Conservation (phyloP, 1,140 invertebrate genomes). For the Platyscapa corneri region DNA sequence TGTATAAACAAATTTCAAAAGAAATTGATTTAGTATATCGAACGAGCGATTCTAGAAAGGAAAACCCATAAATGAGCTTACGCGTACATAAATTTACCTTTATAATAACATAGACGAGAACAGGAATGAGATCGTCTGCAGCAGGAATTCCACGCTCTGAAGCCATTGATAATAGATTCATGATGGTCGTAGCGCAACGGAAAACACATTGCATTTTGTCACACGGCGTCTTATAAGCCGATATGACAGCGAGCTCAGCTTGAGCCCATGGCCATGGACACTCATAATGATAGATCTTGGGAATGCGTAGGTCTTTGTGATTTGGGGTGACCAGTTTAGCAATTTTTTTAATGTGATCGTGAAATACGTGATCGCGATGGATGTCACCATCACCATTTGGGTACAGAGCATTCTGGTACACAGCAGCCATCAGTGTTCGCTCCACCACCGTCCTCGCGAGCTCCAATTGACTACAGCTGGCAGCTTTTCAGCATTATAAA, state of each 20-base stretch:
- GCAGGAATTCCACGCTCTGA: constrained; percentile 88
- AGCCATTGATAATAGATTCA: constrained; percentile 92
- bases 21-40: no score
- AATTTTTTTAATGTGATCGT: constrained; percentile 92
- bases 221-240: constrained; percentile 94
- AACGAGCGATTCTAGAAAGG: no score
- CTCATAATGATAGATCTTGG: constrained; percentile 88
- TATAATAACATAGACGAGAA: constrained; percentile 96
- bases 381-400: constrained; percentile 98
- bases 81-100: constrained; percentile 78
- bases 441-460: constrained; percentile 85
- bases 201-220: constrained; percentile 93
- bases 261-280: constrained; percentile 99
- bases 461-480: constrained; percentile 81
- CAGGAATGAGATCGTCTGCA: constrained; percentile 97
- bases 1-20: no score
- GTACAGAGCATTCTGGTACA: constrained; percentile 95
- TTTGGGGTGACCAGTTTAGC: constrained; percentile 86
- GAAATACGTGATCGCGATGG: constrained; percentile 90
- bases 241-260: constrained; percentile 91
- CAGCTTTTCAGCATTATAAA: constrained; percentile 70
- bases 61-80: no score
- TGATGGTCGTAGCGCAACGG: constrained; percentile 92
- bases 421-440: constrained; percentile 87
- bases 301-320: constrained; percentile 88